These are phyloP conservation scores for Coregonus suidteri DNA, from an alignment of 2,797 vertebrate genomes.

Conservation along the genomic window DNA sequence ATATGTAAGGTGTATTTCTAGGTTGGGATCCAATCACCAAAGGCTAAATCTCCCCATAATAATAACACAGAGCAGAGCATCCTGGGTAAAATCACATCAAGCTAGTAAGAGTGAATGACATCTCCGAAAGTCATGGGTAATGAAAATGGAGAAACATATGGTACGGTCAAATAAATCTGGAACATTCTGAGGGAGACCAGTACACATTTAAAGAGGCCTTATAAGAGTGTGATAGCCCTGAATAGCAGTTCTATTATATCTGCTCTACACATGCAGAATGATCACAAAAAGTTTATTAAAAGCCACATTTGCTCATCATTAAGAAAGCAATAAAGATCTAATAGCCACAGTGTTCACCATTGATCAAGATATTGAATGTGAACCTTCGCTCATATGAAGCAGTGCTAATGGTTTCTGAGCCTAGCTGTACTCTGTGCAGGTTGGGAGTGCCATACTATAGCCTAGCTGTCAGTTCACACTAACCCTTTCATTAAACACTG, in stretches of 20 bases:
- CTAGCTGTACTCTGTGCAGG: neutral
- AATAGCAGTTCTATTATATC: neutral
- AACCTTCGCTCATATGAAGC: neutral
- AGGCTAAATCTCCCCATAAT: neutral
- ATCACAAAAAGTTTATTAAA: slow-evolving; percentile 11
- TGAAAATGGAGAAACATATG: neutral
- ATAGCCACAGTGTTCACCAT: slow-evolving; percentile 1
- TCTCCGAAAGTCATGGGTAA: slow-evolving; percentile 18
- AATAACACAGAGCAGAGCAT: neutral
- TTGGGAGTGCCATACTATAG: neutral
- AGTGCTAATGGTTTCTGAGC: slow-evolving; percentile 14
- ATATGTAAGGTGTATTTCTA: slow-evolving; percentile 10
- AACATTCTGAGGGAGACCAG: neutral
- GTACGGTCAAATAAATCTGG: neutral
- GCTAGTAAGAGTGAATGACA: neutral
- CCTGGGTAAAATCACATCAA: neutral
- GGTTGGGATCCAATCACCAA: slow-evolving; percentile 31
- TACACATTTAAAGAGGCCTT: slow-evolving; percentile 15
- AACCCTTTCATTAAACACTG: slow-evolving; percentile 18
- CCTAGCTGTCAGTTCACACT: slow-evolving; percentile 17
- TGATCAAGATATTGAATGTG: slow-evolving; percentile 21
- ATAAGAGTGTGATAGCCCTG: neutral
- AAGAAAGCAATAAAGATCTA: slow-evolving; percentile 13
- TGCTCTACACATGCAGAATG: neutral
- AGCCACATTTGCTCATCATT: neutral